These are phyloP conservation scores for Drosophila longiperda DNA, from an alignment of 2,888 invertebrate species.

Conservation along the genomic window DNA sequence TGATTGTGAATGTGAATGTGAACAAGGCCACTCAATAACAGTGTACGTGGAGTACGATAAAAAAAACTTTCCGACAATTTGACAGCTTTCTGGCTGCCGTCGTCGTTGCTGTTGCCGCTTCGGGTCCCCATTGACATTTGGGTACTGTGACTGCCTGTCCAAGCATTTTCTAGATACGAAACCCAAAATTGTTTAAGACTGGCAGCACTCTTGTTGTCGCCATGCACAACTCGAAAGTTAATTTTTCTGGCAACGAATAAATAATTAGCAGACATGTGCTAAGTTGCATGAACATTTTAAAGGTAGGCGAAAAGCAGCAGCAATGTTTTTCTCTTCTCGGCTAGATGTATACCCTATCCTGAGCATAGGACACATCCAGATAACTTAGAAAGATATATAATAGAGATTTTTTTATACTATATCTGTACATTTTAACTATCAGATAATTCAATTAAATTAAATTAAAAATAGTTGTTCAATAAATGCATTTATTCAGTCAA, in stretches of 20 bases:
- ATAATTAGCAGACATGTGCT: constrained; percentile 77
- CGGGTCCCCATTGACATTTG: constrained; percentile 40
- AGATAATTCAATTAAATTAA: not conserved
- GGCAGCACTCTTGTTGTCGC: constrained; percentile 66
- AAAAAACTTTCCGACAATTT: constrained; percentile 71
- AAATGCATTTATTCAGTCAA: not conserved
- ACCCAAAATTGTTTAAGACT: constrained; percentile 28
- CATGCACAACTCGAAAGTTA: constrained; percentile 65
- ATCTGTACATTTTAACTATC: not conserved
- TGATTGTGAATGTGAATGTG: constrained; percentile 71
- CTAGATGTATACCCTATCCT: constrained; percentile 29
- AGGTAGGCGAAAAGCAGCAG: constrained; percentile 36
- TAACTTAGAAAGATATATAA: not conserved
- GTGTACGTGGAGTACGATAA: constrained; percentile 57
- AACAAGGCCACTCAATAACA: constrained; percentile 80
- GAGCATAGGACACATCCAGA: not conserved
- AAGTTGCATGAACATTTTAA: constrained; percentile 70
- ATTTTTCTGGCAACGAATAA: constrained; percentile 82
- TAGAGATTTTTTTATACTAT: not conserved
- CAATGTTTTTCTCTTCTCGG: constrained; percentile 1
- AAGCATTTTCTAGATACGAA: constrained; percentile 46
- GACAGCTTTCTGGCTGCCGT: constrained; percentile 69
- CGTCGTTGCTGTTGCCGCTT: constrained; percentile 28
- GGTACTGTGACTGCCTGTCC: constrained; percentile 29
- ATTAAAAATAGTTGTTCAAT: not conserved